A percentile compares a stretch with the other conserved stretches of the same genome.
phyloP scores from a whole-genome alignment of 2,888 invertebrate species.

The Colletes collaris region DNA sequence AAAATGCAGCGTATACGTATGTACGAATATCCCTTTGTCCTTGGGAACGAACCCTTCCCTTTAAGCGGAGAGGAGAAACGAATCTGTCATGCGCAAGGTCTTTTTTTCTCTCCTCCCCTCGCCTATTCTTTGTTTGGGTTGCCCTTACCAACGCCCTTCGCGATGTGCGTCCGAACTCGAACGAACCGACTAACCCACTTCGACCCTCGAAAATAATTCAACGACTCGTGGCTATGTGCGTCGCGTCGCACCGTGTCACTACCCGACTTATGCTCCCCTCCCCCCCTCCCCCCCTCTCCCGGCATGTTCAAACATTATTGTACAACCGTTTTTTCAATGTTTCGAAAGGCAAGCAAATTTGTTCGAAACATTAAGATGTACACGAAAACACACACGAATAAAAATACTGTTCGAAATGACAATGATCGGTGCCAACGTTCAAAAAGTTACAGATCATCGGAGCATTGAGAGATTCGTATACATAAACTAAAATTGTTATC shows the following conservation, averaged over 20 bases:
- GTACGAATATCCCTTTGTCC: constrained; percentile 39
- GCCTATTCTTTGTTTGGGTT: constrained; percentile 70
- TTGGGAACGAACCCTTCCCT: constrained; percentile 58
- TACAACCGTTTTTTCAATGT: too few relatives aligned
- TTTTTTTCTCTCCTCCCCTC: constrained; percentile 14
- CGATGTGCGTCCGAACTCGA: constrained; percentile 43
- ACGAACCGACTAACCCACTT: constrained; percentile 76
- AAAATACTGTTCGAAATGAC: background rate
- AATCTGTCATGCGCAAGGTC: constrained; percentile 69
- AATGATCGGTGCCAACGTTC: background rate
- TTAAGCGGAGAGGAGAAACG: constrained; percentile 55
- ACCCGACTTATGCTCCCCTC: background rate
- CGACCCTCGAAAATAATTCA: constrained; percentile 71
- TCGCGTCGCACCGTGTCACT: background rate
- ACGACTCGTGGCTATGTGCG: constrained; percentile 1
- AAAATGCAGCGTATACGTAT: too few relatives aligned
- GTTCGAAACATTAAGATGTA: too few relatives aligned
- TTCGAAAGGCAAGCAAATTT: too few relatives aligned
- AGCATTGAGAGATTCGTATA: background rate
- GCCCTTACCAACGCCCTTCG: constrained; percentile 68
- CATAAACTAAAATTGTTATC: background rate
- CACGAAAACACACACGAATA: too few relatives aligned
- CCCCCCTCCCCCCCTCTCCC: too few relatives aligned
- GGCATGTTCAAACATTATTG: background rate
- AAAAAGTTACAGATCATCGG: background rate